Evolutionary conservation across 2,888 invertebrate species (phyloP), one percentile per base, ranked within the genome.

Genomic region (Chloroclystis v-ata): DNA sequence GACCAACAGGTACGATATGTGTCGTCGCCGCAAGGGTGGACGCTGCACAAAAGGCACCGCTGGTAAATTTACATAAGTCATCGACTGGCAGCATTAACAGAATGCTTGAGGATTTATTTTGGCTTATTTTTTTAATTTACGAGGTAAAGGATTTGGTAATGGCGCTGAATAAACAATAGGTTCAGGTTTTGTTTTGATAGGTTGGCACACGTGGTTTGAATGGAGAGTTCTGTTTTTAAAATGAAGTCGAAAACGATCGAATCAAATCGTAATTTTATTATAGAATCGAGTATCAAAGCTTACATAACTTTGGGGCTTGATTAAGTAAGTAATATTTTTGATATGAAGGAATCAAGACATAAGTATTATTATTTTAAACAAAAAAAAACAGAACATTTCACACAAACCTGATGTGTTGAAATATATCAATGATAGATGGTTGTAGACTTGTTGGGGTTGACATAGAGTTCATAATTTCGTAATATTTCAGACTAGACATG

Each of bases 31-130:
- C 89, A 96, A 96, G 92, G 97, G 96, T 89, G 97, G 97, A 86
- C 94, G 96, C 90, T 97, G 97, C 92, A 97, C 97, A 80, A 96
- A 97, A 92, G 97, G 97, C 93, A 97, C 97, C 88, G 97, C 97
- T 90, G 97, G 97, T 97, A 96, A 94, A 92, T 89, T 76, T 78
- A 77, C 74, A 69, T 65, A 64, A 72, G 72, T 69, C 70, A 72
- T n/a, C 69, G 69, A 65, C 71, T 73, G 76, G 83, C 80, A 72
- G 78, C 77, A 82, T 84, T 86, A 87, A 86, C 86, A 71, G 77
- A 77, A 76, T 63, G 85, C 86, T 85, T 86, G 74, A 78, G 74
- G 81, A 69, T 70, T 70, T 76, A 81, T 80, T 77, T 73, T 74
- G 72, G 82, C 82, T 86, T 85, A 63, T 69, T 82, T 72, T 80